Evolutionary conservation across 2,888 invertebrate species (phyloP).

Genomic region (Pollenia angustigena): DNA sequence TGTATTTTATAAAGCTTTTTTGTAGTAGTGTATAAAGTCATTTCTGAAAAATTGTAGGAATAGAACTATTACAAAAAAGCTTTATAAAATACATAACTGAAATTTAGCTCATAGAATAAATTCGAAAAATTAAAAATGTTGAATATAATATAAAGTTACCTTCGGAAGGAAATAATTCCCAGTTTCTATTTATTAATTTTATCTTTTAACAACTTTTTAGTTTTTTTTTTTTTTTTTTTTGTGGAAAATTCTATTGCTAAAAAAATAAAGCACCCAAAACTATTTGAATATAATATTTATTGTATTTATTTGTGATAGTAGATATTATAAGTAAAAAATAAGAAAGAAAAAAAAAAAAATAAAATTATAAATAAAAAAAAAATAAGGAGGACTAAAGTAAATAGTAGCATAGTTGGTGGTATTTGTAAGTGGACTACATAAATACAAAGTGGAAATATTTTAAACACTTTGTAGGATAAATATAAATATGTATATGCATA

Average conservation of each 20-base stretch:
- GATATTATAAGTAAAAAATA: constrained; percentile 9
- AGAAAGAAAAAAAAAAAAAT: constrained; percentile 13
- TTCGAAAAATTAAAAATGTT: too few species aligned
- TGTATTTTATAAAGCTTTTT: too few species aligned
- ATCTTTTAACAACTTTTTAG: background rate
- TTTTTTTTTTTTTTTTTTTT: background rate
- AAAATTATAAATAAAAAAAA: background rate
- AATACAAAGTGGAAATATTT: constrained; percentile 54
- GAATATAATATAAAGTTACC: too few species aligned
- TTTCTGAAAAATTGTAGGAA: too few species aligned
- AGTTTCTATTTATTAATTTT: too few species aligned
- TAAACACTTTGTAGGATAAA: constrained; percentile 51
- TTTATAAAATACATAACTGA: too few species aligned
- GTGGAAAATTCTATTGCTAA: constrained; percentile 12
- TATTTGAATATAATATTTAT: constrained; percentile 36
- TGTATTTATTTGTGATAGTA: background rate
- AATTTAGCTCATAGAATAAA: too few species aligned
- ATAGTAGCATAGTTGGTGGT: constrained; percentile 62
- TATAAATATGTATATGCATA: background rate
- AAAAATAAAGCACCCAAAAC: constrained; percentile 23
- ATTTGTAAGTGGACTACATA: constrained; percentile 60
- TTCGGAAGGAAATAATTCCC: too few species aligned
- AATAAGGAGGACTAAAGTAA: constrained; percentile 33
- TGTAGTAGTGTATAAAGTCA: too few species aligned
- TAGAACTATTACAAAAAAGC: too few species aligned